Conservation (phyloP, 2,888 invertebrate species). For the Phlogophora meticulosa region DNA sequence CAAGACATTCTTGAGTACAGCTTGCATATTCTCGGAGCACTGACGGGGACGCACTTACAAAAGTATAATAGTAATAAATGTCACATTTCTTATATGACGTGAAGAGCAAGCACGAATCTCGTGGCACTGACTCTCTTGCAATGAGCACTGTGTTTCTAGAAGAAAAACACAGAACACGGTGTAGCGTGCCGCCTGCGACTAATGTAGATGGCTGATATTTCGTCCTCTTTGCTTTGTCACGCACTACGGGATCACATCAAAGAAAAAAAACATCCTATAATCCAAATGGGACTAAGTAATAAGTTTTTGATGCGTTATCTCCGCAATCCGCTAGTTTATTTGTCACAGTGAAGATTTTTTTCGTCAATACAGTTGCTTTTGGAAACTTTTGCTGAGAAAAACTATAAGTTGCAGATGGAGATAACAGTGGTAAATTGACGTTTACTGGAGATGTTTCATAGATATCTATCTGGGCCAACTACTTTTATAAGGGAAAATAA, state of each 20-base stretch:
- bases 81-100: conserved; percentile 62
- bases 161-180: conserved; percentile 55
- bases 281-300: conserved; percentile 77
- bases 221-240: conserved; percentile 70
- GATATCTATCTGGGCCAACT: conserved; percentile 26
- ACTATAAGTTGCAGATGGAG: conserved; percentile 45
- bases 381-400: conserved; percentile 52
- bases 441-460: conserved; percentile 40
- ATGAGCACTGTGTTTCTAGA: conserved; percentile 55
- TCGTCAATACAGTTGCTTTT: conserved; percentile 54
- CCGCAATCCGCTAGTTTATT: conserved; percentile 65
- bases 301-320: conserved; percentile 76
- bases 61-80: conserved; percentile 69
- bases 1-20: conserved; percentile 57
- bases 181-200: conserved; percentile 48
- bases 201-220: conserved; percentile 71
- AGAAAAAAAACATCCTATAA: conserved; percentile 71
- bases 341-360: conserved; percentile 56
- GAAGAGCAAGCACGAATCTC: conserved; percentile 46
- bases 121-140: conserved; percentile 52
- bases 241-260: conserved; percentile 74
- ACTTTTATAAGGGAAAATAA: conserved; percentile 14
- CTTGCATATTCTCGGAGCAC: conserved; percentile 63
- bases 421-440: conserved; percentile 46
- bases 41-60: conserved; percentile 50